A percentile compares a stretch with the other conserved stretches of the same genome.
phyloP scores from a whole-genome alignment of 1,140 invertebrate species.

The Chymomyza costata region DNA sequence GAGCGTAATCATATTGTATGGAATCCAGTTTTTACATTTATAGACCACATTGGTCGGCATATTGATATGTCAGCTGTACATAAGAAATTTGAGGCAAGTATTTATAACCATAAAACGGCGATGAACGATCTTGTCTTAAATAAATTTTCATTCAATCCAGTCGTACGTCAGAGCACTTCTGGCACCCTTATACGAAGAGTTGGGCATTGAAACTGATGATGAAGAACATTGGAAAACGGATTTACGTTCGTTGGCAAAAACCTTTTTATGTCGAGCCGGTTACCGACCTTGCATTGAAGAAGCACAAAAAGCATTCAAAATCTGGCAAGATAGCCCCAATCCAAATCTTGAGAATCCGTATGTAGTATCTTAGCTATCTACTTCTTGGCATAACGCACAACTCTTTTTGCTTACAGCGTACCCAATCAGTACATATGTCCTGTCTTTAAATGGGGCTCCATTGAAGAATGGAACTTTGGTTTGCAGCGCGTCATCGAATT shows the following conservation, averaged over 20 bases:
- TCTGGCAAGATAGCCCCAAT: constrained; percentile 81
- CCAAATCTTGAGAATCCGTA: constrained; percentile 85
- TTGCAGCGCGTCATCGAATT: constrained; percentile 84
- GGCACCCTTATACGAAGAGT: constrained; percentile 81
- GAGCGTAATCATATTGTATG: constrained; percentile 85
- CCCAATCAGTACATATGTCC: constrained; percentile 84
- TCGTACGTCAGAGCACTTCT: constrained; percentile 80
- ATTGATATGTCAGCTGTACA: constrained; percentile 81
- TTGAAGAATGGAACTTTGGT: constrained; percentile 87
- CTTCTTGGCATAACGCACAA: neutral
- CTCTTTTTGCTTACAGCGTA: constrained; percentile 77
- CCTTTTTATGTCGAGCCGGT: constrained; percentile 83
- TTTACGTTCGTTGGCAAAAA: constrained; percentile 79
- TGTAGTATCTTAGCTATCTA: constrained; percentile 56
- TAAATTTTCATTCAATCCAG: constrained; percentile 72
- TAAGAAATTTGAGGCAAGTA: constrained; percentile 81
- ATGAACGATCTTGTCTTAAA: neutral
- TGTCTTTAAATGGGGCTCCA: constrained; percentile 85
- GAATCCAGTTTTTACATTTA: constrained; percentile 86
- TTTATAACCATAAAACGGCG: neutral
- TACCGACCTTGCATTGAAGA: constrained; percentile 83
- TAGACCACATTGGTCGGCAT: constrained; percentile 84
- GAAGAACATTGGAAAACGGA: constrained; percentile 80
- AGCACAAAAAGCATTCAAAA: constrained; percentile 80
- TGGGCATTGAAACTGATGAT: constrained; percentile 76